Base-by-base conservation (phyloP, 2,888 invertebrate genomes). In the Napeogenes inachia region DNA sequence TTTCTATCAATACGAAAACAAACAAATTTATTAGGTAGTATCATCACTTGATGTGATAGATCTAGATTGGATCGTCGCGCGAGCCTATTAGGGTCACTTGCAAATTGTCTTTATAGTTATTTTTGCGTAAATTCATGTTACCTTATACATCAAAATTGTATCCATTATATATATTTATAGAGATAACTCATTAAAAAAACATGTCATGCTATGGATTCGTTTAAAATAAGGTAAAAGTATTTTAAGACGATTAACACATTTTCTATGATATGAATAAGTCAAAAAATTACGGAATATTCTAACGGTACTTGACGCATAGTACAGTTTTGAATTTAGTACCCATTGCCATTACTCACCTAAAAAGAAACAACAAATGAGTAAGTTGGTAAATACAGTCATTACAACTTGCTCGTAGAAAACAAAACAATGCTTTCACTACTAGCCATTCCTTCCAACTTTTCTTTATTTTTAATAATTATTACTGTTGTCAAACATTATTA, bases 21-120 rank as follows among this genome's bases (percentile, higher is more conserved):
- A 21, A 1, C 10, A 2, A 30, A 50, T 21, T 50, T 30, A 50
- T 50, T 50, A 30, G 12, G 4, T 30, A 30, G 8, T 10, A 30
- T 50, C 50, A 50, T 13, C 13, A 21, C 21, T 47, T 30, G 21
- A 30, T 50, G 10, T 50, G 50, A 4, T 30, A 30, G 30, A 73
- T 77, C 73, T 75, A 72, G 76, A 75, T 75, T 75, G 71, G 70
- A 73, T 70, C 76, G 77, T 79, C 76, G 78, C 78, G 77, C 76
- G 70, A 69, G 73, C 71, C 79, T 87, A 88, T 88, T 88, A 85
- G 83, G 87, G 87, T 78, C 86, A 84, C 78, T 84, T 72, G 73
- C 70, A 73, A 76, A 77, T 74, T 70, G 68, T 67, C 68, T 67
- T 71, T 69, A 69, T 65, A 64, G 50, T 47, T 60, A 58, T 62